A percentile compares a stretch with the other conserved stretches of the same genome.
Conservation (phyloP, 2,888 invertebrate genomes). For the Nomada flava region DNA sequence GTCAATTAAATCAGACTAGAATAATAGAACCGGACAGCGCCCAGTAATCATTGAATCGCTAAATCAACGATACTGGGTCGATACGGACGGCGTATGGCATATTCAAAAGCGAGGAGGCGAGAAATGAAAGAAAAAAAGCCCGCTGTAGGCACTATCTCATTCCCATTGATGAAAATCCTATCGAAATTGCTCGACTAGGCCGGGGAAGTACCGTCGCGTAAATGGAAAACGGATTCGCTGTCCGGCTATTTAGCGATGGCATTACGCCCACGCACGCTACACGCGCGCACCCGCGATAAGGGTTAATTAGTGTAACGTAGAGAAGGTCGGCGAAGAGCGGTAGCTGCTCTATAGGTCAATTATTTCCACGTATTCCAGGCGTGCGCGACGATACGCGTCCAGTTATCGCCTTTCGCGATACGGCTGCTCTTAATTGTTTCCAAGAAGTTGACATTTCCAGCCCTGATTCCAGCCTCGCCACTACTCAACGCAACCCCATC, state of each 20-base stretch:
- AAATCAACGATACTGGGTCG: neutral
- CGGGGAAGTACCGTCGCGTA: constrained; percentile 43
- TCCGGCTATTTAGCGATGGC: constrained; percentile 67
- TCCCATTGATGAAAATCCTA: constrained; percentile 55
- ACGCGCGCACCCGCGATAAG: constrained; percentile 69
- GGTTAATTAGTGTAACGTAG: constrained; percentile 72
- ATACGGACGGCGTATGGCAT: neutral
- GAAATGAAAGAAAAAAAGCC: neutral
- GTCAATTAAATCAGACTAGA: neutral
- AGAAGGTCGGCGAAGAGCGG: neutral
- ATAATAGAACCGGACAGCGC: neutral
- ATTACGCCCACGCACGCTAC: constrained; percentile 67
- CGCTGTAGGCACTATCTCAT: constrained; percentile 36
- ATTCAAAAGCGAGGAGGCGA: neutral
- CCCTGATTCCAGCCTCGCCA: neutral
- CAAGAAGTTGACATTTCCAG: constrained; percentile 68
- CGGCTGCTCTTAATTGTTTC: constrained; percentile 71
- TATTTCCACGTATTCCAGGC: constrained; percentile 75
- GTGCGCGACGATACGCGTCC: constrained; percentile 59
- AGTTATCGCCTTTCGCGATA: constrained; percentile 67
- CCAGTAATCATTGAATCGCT: neutral
- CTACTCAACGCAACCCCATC: neutral
- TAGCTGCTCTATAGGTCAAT: constrained; percentile 71
- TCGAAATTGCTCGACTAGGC: constrained; percentile 50
- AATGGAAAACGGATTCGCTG: constrained; percentile 51